These are phyloP conservation scores for Odontamblyopus rebecca DNA, from an alignment of 2,797 vertebrate genomes.

Conservation along the genomic window DNA sequence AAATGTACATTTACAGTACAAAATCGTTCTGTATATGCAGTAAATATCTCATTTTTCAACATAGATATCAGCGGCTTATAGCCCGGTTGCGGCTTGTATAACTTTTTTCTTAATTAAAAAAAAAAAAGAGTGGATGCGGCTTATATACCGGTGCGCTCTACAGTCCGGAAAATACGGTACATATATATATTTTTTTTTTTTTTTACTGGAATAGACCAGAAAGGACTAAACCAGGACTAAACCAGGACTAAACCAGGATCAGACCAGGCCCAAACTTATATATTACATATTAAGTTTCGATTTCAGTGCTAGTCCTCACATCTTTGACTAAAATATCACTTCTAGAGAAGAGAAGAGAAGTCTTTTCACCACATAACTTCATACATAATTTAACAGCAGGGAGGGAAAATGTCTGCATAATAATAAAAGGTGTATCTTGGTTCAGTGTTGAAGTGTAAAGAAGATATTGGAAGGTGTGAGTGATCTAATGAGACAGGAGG, in stretches of 20 bases:
- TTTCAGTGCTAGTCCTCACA: not conserved
- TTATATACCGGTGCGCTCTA: too few species aligned
- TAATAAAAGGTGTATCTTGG: constrained; percentile 6
- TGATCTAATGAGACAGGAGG: constrained; percentile 60
- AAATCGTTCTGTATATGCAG: too few species aligned
- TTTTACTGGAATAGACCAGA: too few species aligned
- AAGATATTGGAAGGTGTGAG: constrained; percentile 22
- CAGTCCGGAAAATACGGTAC: too few species aligned
- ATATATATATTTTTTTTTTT: too few species aligned
- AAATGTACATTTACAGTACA: too few species aligned
- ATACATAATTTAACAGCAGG: constrained; percentile 18
- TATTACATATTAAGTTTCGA: not conserved
- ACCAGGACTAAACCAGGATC: not conserved
- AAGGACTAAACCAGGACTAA: too few species aligned
- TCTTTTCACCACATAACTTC: constrained; percentile 28
- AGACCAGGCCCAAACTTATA: not conserved
- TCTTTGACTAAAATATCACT: not conserved
- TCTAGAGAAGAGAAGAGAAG: not conserved
- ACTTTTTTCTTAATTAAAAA: too few species aligned
- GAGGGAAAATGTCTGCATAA: not conserved
- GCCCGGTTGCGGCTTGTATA: too few species aligned
- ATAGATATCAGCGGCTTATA: too few species aligned
- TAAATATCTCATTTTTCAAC: too few species aligned
- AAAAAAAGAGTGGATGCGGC: too few species aligned
- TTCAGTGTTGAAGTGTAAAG: constrained; percentile 3